phyloP scores from a whole-genome alignment of 2,888 invertebrate species.

The Polyploca ridens region DNA sequence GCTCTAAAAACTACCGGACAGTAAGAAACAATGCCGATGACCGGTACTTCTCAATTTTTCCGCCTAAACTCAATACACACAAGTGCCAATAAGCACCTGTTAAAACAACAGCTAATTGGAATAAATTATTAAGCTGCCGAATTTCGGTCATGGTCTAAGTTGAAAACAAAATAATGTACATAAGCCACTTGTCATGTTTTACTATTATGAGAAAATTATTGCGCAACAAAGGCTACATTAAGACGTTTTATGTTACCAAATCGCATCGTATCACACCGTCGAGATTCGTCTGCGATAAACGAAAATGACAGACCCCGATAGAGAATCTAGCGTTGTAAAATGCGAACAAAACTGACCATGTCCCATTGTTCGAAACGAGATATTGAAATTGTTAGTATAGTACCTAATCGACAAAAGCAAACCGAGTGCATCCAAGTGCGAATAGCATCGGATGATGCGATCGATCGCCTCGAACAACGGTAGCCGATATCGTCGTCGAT shows the following conservation, averaged over 20 bases:
- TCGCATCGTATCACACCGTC: too few relatives aligned
- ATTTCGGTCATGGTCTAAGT: conserved; percentile 1
- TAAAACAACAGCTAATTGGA: background rate
- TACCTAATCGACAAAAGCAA: conserved; percentile 36
- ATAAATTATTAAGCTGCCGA: background rate
- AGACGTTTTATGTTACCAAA: too few relatives aligned
- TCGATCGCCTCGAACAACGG: conserved; percentile 44
- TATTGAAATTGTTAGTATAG: too few relatives aligned
- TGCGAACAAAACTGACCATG: conserved; percentile 37
- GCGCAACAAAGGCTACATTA: too few relatives aligned
- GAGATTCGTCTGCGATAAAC: conserved; percentile 16
- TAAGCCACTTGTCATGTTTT: background rate
- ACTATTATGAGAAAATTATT: too few relatives aligned
- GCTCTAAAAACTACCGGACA: conserved; percentile 66
- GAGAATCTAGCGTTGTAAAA: conserved; percentile 39
- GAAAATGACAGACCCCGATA: conserved; percentile 37
- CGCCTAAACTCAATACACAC: background rate
- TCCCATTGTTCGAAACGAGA: too few relatives aligned
- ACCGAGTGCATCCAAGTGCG: conserved; percentile 39
- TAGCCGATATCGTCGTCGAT: conserved; percentile 55
- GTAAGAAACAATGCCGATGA: conserved; percentile 37
- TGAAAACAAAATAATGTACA: background rate
- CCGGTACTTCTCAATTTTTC: background rate
- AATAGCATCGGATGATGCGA: conserved; percentile 24
- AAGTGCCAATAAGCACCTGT: background rate